phyloP scores from a whole-genome alignment of 2,113 vertebrate genomes.

The Pandion haliaetus region DNA sequence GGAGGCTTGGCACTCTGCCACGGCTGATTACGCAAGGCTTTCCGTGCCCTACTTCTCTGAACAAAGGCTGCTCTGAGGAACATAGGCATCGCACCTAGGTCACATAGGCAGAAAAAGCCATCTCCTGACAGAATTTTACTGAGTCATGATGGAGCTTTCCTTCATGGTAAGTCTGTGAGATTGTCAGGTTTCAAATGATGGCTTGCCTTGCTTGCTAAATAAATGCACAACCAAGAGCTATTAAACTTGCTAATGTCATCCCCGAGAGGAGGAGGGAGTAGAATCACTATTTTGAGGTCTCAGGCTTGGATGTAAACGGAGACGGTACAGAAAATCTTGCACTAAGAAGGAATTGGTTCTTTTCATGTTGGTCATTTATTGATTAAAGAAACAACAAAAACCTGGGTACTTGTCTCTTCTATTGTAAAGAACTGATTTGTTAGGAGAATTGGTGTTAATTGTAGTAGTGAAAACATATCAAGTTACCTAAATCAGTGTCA shows the following conservation, averaged over 20 bases:
- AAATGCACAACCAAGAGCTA: neutral
- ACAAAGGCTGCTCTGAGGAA: slow-evolving; percentile 55
- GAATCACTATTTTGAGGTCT: neutral
- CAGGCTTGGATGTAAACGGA: neutral
- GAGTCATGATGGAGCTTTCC: slow-evolving; percentile 57
- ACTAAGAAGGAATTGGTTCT: neutral
- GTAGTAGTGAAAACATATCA: neutral
- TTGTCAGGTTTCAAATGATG: slow-evolving; percentile 34
- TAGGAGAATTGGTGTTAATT: neutral
- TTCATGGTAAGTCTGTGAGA: slow-evolving; percentile 58
- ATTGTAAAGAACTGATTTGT: neutral
- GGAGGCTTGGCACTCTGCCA: slow-evolving; percentile 68
- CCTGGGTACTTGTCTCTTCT: neutral
- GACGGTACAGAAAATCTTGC: neutral
- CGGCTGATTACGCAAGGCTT: slow-evolving; percentile 42
- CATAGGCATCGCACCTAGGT: slow-evolving; percentile 30
- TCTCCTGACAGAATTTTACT: slow-evolving; percentile 32
- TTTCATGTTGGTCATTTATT: neutral
- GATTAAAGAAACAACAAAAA: neutral
- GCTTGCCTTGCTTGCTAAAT: neutral
- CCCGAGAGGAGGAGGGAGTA: neutral
- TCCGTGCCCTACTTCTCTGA: slow-evolving; percentile 46
- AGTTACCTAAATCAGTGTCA: neutral
- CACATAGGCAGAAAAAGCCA: slow-evolving; percentile 46
- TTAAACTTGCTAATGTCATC: neutral